Conservation (phyloP, 1,140 invertebrate genomes). For the Trichonephila clavata region DNA sequence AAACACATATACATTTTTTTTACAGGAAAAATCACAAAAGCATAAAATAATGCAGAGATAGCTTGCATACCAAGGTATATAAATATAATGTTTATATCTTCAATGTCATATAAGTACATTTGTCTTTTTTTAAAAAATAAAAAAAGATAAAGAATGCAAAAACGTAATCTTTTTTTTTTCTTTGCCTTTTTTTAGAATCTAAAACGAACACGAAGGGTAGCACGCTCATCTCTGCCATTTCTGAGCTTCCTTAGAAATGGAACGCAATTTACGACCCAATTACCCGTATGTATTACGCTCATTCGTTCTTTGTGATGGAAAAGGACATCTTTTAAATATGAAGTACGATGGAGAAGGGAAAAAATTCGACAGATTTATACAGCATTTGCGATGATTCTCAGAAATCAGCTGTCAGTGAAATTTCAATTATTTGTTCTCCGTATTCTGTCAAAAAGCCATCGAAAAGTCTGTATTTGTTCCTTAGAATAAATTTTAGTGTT, state of each 20-base stretch:
- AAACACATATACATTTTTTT: no score
- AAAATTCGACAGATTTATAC: not conserved
- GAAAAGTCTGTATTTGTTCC: not conserved
- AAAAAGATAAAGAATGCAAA: not conserved
- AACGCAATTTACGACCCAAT: constrained; percentile 23
- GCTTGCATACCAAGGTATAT: not conserved
- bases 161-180: not conserved
- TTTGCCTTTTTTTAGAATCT: not conserved
- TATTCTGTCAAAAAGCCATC: not conserved
- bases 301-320: not conserved
- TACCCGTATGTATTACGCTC: constrained; percentile 8
- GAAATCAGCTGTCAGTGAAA: not conserved
- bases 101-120: not conserved
- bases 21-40: no score
- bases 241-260: not conserved
- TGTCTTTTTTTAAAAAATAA: not conserved
- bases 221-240: not conserved
- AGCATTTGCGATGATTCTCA: not conserved
- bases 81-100: constrained; percentile 9
- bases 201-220: not conserved
- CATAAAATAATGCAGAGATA: no score
- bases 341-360: not conserved
- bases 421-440: not conserved
- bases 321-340: constrained; percentile 24
- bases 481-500: not conserved